Base-by-base conservation (phyloP, 2,797 vertebrate species). In the Alca torda region DNA sequence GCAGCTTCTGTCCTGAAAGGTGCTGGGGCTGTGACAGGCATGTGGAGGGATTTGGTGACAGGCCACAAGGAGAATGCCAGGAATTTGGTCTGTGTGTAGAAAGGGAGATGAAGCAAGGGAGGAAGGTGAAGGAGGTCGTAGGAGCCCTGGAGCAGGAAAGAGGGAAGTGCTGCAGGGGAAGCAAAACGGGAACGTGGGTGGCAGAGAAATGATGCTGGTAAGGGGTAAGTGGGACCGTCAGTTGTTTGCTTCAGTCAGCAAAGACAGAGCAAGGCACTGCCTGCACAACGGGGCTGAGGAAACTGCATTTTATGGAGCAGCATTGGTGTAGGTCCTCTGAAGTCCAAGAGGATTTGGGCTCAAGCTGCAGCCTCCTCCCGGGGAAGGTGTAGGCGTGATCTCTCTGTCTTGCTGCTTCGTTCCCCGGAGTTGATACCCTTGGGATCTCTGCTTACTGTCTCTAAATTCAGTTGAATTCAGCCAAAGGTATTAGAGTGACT, bases 291-390 rank as follows among this genome's bases (percentile, higher is more conserved):
- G 31, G 20, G 72, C 20, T 2, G 8, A 79, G 63, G 81, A 89
- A 94, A 81, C 28, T 3, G 11, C 8, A 28, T 73, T 17, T 56
- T 9, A 2, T 60, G 48, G 35, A 76, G 15, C 73, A 76, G 37
- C 2, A 3, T 46, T 86, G 46, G 24, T 51, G 35, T 0, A 0
- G 6, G 16, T 63, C 17, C 0, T 4, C 28, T 78, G 41, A 73
- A 56, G 37, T 31, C 54, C 17, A 16, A 43, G 20, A 45, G 20
- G 7, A 8, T 69, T 43, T 92, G 59, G 53, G 16, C 26, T 93
- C 30, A 50, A 60, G 45, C 41, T 72, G 26, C 16, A 64, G 21
- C 18, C 41, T 91, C 9, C 37, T 77, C 0, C 1, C 35, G 30
- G 10, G 20, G 33, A 64, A 11, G 6, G 18, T 48, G 16, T 25